Base-by-base conservation (phyloP, 2,888 invertebrate species). In the Druceiella hillmani region DNA sequence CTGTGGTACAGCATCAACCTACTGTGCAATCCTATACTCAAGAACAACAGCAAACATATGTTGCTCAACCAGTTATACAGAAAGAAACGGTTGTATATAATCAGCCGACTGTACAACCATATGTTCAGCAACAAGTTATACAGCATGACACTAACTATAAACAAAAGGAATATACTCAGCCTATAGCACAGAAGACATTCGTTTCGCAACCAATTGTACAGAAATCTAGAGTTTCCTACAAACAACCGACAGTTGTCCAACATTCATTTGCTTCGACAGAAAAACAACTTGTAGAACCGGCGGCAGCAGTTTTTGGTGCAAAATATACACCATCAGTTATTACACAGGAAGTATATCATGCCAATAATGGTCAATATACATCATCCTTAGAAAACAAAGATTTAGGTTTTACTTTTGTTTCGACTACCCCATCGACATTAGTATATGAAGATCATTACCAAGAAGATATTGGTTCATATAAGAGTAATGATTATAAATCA, bases 271-370 rank as follows among this genome's bases (percentile, higher is more conserved):
- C n/a, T n/a, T n/a, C n/a, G n/a, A n/a, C 31, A n/a, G 16, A 31
- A 36, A 36, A 40, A 17, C 26, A 38, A 25, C 17, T 17, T 11
- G 10, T 36, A 11, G 22, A 31, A 22, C 12, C 33, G 7, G 29
- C 36, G 2, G 11, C 24, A 34, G 6, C 36, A 45, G 24, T 20
- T 38, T 1, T 32, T 30, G 17, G 26, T 34, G 4, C 33, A 41
- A 10, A n/a, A n/a, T n/a, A n/a, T n/a, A n/a, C n/a, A 30, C 38
- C 54, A 10, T 67, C 69, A 45, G 50, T 58, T 11, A 67, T 70
- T 14, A 70, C 70, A 14, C 66, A 66, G 43, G 69, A 71, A 56
- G 55, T 57, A 4, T 64, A 62, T 49, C 62, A 67, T 42, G 60
- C 62, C 40, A 17, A 35, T 20, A n/a, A 33, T 13, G 50, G 53